Evolutionary conservation across 2,888 invertebrate species (phyloP), one percentile per base, ranked within the genome.

Genomic region (Drosophila robusta): DNA sequence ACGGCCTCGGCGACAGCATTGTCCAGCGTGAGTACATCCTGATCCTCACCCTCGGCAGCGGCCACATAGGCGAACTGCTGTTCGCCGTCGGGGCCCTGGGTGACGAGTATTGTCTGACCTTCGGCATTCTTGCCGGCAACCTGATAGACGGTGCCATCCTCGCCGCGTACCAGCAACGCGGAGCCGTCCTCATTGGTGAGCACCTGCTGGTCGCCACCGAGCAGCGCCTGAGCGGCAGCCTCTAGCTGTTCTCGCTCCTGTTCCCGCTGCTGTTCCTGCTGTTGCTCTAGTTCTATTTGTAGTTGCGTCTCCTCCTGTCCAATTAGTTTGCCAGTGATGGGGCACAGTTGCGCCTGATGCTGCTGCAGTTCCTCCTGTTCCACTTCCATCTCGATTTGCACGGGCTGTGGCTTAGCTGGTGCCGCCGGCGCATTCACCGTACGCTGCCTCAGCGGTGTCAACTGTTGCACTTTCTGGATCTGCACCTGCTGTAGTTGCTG

Each of bases 101-200:
- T 95, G 4, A 96, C 95, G 47, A 96, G 91, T 68, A 96, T 93
- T 0, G 96, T 96, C 89, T 96, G 96, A 0, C 96, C 96, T 45
- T 95, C 95, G 75, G 96, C 95, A 78, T 96, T 96, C 87, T 96
- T 96, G n/a, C 96, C 95, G 0, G 95, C 95, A 32, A 96, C 95
- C 93, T 95, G 89, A 72, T 92, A 92, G n/a, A 92, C 92, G 2
- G 92, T 92, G 18, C 97, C 97, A 87, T 97, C 97, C 80, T 97
- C 97, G 0, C 96, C 96, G 0, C 96, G 95, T 41, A 97, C 96
- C 87, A 96, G 94, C 70, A 97, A 94, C 14, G 96, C 95, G 24
- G 94, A 94, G 51, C 95, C 95, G 80, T 95, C 95, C 39, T 94
- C 93, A 70, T 93, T 93, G 36, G 92, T 90, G 11, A 92, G 81